A percentile compares a stretch with the other conserved stretches of the same genome.
Conservation (phyloP, 2,113 vertebrate species). For the Cheirogaleus medius region DNA sequence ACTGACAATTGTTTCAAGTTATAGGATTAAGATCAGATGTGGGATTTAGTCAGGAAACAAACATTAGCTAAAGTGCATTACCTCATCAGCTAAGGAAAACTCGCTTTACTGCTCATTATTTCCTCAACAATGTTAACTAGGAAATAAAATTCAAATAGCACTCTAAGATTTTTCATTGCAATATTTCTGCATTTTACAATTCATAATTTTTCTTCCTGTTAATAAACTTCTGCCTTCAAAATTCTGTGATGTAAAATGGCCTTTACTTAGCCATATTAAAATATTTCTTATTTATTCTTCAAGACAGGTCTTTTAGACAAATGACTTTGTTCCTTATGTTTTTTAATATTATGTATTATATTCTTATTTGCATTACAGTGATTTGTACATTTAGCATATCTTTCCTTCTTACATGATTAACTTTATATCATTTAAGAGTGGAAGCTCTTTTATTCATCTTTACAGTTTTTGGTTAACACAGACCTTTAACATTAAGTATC, state of each 20-base stretch:
- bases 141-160: conserved; percentile 21
- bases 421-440: neutral
- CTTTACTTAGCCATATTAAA: neutral
- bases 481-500: neutral
- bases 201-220: neutral
- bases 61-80: neutral
- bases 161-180: neutral
- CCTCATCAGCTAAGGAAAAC: neutral
- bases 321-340: neutral
- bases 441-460: neutral
- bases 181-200: neutral
- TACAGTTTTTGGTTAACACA: neutral
- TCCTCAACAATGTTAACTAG: neutral
- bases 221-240: neutral
- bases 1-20: conserved; percentile 41
- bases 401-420: neutral
- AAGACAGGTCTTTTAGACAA: neutral
- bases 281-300: neutral
- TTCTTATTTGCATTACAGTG: neutral
- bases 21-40: conserved; percentile 37
- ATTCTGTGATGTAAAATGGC: neutral
- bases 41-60: conserved; percentile 31
- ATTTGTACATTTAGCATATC: neutral
- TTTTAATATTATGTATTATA: neutral
- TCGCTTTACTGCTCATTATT: conserved; percentile 19